Evolutionary conservation across 2,888 invertebrate species (phyloP).

Genomic region (Drosophila fungiperda): DNA sequence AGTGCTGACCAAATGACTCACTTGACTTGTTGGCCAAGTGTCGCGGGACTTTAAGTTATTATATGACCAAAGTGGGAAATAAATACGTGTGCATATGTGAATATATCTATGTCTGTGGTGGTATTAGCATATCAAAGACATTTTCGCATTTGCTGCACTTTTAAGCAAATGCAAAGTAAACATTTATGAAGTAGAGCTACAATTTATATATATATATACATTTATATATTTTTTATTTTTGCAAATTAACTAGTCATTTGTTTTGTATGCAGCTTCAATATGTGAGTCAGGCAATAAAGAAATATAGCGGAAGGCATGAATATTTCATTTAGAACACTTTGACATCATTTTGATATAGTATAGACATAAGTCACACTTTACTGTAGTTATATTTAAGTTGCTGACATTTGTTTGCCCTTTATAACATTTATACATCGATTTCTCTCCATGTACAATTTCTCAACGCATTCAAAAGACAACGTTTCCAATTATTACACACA

Average conservation of each 20-base stretch:
- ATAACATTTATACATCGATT: background rate
- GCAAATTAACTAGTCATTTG: background rate
- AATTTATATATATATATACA: background rate
- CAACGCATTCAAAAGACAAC: background rate
- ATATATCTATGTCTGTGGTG: constrained; percentile 4
- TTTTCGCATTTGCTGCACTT: constrained; percentile 15
- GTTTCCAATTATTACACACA: constrained; percentile 12
- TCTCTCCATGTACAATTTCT: background rate
- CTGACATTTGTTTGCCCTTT: background rate
- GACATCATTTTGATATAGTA: background rate
- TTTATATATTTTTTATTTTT: background rate
- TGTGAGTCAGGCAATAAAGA: constrained; percentile 6
- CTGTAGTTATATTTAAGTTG: background rate
- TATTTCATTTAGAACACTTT: background rate
- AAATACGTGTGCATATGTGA: constrained; percentile 2
- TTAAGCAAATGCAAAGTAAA: constrained; percentile 13
- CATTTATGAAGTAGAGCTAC: constrained; percentile 3
- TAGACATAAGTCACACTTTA: background rate
- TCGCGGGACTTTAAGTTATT: constrained; percentile 33
- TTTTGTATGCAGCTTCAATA: background rate
- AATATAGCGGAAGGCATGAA: background rate
- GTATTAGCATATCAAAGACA: constrained; percentile 19
- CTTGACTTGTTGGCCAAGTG: constrained; percentile 37
- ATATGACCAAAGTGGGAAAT: constrained; percentile 30
- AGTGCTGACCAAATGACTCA: constrained; percentile 48